phyloP scores from a whole-genome alignment of 2,888 invertebrate species.

The Chaetogeoica ovagalla region DNA sequence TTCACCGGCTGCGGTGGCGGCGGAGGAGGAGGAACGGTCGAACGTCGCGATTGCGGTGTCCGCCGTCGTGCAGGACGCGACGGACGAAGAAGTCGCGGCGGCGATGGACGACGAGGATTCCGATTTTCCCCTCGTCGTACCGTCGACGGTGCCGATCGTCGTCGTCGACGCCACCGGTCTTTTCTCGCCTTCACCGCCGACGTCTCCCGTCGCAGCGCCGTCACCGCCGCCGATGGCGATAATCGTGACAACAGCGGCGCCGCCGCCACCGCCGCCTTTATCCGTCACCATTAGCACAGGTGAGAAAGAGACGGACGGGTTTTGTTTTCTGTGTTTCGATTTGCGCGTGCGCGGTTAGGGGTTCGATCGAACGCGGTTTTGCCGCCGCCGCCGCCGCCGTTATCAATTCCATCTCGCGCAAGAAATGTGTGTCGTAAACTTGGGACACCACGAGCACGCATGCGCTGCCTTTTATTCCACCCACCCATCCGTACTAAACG shows the following conservation, averaged over 20 bases:
- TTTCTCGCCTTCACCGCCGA: conserved; percentile 35
- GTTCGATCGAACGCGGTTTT: too few relatives aligned
- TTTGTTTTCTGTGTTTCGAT: too few relatives aligned
- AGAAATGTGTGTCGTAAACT: too few relatives aligned
- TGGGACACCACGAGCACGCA: too few relatives aligned
- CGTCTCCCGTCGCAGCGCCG: neutral
- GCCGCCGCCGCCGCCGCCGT: too few relatives aligned
- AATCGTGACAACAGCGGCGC: neutral
- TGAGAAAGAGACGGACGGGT: neutral
- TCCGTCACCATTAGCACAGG: conserved; percentile 30
- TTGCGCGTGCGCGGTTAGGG: too few relatives aligned
- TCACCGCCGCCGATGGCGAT: neutral
- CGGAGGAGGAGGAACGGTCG: neutral
- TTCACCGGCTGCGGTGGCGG: neutral
- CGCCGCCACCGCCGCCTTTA: neutral
- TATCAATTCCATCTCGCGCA: too few relatives aligned
- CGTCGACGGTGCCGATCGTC: neutral
- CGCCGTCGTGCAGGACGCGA: neutral
- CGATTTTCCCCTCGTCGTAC: neutral
- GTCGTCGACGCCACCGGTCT: neutral
- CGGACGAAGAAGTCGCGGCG: neutral
- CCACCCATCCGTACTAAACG: too few relatives aligned
- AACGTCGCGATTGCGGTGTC: neutral
- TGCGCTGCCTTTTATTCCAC: too few relatives aligned
- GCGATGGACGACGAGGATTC: neutral